Base-by-base conservation (phyloP, 2,797 vertebrate genomes). In the Eospalax fontanierii region DNA sequence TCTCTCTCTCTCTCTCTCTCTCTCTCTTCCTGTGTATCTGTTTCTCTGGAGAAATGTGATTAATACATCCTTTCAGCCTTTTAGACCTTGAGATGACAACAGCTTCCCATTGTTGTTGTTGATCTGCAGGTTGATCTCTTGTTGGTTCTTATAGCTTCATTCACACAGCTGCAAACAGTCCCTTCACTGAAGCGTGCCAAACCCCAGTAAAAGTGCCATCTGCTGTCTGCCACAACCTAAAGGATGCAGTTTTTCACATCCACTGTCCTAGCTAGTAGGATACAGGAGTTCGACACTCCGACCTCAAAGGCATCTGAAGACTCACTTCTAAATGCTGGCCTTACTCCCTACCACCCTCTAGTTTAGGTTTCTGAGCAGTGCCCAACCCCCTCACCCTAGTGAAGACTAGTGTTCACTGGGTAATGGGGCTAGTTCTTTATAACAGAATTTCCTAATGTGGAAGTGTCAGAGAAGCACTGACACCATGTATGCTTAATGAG, bases 141-240 rank as follows among this genome's bases (percentile, higher is more conserved):
- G 40, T 40, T 30, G 14, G 33, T 63, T 89, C 11, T 38, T 46
- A 9, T 26, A 8, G 22, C 11, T 59, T 38, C 28, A 73, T 54
- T 38, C 50, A 65, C 24, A 59, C 24, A 30, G 76, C 59, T 57
- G 43, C 30, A 87, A 79, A 93, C 4, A 57, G 46, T 65, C 87
- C 43, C 28, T 90, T 92, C 87, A 43, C 28, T 38, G 61, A 79
- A 16, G 24, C 85, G 90, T 65, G 86, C 61, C 78, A 16, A 88
- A 61, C 70, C 54, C 79, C 79, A 74, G 22, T 38, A 28, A 61
- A 21, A 1, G 14, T 30, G 54, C 63, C 76, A 71, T 91, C 83
- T 80, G 65, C 84, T 90, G 94, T 84, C 68, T 87, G 40, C 40
- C 71, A 87, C 81, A 68, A 94, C 61, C 78, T 65, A 38, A 40